Percentiles rank a stretch among this genome's conserved stretches.
These are phyloP conservation scores for Ascidia mentula DNA, from an alignment of 23 tunicate genomes.

Conservation along the genomic window DNA sequence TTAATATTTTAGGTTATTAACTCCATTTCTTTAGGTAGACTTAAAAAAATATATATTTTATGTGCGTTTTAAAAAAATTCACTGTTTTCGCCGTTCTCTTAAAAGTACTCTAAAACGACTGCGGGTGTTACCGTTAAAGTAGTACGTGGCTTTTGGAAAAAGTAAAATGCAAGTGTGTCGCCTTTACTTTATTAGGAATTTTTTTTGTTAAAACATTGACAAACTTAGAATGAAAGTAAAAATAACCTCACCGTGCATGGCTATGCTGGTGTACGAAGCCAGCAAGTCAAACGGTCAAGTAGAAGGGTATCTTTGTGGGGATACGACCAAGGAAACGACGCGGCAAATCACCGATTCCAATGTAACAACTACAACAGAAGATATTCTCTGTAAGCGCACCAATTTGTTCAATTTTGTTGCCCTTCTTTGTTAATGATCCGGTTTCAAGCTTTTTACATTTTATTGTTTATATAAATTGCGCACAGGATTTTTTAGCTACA, in stretches of 20 bases:
- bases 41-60: too few relatives aligned
- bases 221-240: conserved; percentile 39
- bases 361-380: conserved; percentile 38
- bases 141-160: background rate
- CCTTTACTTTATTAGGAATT: background rate
- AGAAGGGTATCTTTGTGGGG: conserved; percentile 61
- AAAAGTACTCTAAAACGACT: too few relatives aligned
- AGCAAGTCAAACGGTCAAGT: conserved; percentile 52
- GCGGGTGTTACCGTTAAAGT: background rate
- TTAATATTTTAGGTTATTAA: too few relatives aligned
- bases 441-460: too few relatives aligned
- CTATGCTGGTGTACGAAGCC: conserved; percentile 64
- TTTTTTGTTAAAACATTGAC: background rate
- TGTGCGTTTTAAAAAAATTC: too few relatives aligned
- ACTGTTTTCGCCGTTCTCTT: too few relatives aligned
- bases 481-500: too few relatives aligned
- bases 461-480: too few relatives aligned
- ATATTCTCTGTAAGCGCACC: conserved; percentile 45
- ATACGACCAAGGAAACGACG: conserved; percentile 34
- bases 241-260: conserved; percentile 62
- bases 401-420: too few relatives aligned
- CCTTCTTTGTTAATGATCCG: too few relatives aligned
- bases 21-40: too few relatives aligned
- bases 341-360: conserved; percentile 55
- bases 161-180: background rate